Base-by-base conservation (phyloP, 2,888 invertebrate genomes). In the Suillia variegata region DNA sequence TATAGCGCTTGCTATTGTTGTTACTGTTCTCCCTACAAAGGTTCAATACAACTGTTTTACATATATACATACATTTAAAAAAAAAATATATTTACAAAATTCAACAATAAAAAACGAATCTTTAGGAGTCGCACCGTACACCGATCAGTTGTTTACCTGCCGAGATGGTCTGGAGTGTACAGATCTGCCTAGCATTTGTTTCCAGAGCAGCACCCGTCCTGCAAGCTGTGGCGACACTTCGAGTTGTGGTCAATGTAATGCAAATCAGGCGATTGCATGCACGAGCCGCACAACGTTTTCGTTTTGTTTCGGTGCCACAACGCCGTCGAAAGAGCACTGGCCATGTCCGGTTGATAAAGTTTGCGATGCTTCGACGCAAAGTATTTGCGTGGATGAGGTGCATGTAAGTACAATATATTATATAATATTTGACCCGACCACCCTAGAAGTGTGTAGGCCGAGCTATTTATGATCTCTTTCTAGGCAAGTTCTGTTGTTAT, bases 221-320 rank as follows among this genome's bases (percentile, higher is more conserved):
- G 72, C 78, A 20, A 80, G 78, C 48, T 80, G 79, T 61, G 74
- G 71, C n/a, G 78, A 80, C 54, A 70, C 66, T 13, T 74, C 73
- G 42, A 74, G 70, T 57, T 80, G 80, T 61, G 75, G 71, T 0
- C 58, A 61, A 2, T 80, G 79, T 59, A 74, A 74, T 59, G 58
- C 48, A 13, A 70, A 73, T 26, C 65, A 72, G n/a, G 68, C 69
- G 0, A 80, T 80, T 53, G 75, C 79, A 5, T 80, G 79, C 49
- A 78, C 74, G 21, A 69, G 78, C 1, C 70, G 70, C 12, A 67
- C 62, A 12, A 78, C 76, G 2, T 80, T 80, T 62, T 67, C 70
- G 2, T 75, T 80, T 49, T 80, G 79, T 54, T 80, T 76, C 52
- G 80, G 80, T 12, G 71, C 74, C 20, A 56, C 53, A 0, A 62